These are phyloP conservation scores for Erebia epiphron DNA, from an alignment of 2,888 invertebrate species.

Conservation along the genomic window DNA sequence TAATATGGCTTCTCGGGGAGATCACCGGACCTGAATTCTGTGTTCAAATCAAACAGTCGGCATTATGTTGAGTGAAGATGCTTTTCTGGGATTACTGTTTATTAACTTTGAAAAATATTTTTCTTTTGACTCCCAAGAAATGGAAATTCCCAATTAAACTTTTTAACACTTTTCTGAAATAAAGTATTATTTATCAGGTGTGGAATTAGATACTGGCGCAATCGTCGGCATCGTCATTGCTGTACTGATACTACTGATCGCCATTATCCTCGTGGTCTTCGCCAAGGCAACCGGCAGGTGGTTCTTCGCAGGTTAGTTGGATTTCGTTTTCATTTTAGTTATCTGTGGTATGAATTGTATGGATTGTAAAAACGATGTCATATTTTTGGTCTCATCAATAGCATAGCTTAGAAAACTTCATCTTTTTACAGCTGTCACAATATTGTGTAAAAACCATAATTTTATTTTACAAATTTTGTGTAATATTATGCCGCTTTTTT, in stretches of 20 bases:
- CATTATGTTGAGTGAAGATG: no score
- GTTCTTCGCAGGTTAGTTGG: constrained; percentile 90
- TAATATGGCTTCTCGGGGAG: no score
- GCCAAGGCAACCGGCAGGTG: constrained; percentile 92
- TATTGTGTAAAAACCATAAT: not conserved
- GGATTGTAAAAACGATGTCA: constrained; percentile 17
- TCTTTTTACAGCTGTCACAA: not conserved
- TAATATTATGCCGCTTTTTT: constrained; percentile 14
- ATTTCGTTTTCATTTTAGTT: not conserved
- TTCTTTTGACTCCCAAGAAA: no score
- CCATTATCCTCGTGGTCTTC: constrained; percentile 86
- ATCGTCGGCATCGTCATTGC: constrained; percentile 91
- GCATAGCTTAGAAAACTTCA: not conserved
- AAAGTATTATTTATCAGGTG: constrained; percentile 69
- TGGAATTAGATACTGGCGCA: constrained; percentile 88
- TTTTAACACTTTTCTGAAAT: not conserved
- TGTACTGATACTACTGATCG: constrained; percentile 85
- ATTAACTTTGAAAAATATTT: no score
- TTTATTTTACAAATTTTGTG: not conserved
- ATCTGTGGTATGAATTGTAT: constrained; percentile 17
- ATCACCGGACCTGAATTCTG: no score
- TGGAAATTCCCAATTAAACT: not conserved
- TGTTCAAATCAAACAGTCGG: no score
- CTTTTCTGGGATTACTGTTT: no score
- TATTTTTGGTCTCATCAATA: not conserved